Conservation (phyloP, 2,797 vertebrate genomes). For the Zalophus californianus region DNA sequence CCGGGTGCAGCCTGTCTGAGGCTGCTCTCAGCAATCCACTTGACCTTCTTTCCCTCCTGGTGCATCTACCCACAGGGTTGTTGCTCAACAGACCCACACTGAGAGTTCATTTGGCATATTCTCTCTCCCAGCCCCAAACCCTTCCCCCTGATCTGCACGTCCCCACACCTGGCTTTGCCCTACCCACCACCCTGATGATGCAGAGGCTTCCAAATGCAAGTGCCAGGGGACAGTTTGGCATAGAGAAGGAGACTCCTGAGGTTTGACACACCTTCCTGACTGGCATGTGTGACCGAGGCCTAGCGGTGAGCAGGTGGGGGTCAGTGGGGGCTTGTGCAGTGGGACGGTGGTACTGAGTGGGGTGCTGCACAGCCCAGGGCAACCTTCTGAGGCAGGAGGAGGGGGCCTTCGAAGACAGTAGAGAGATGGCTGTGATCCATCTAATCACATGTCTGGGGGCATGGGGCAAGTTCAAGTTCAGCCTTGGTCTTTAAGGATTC, state of each 20-base stretch:
- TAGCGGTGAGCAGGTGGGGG: not conserved
- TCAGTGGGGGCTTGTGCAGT: not conserved
- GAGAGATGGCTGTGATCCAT: not conserved
- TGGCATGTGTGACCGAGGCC: not conserved
- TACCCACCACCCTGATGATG: not conserved
- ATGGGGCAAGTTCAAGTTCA: not conserved
- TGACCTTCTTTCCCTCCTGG: not conserved
- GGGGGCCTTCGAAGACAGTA: not conserved
- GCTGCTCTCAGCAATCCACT: not conserved
- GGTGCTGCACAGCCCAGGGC: not conserved
- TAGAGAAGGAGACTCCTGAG: not conserved
- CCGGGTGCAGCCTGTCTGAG: fast-evolving
- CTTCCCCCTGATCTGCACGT: not conserved
- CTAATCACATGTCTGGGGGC: not conserved
- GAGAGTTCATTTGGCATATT: not conserved
- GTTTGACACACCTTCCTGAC: not conserved
- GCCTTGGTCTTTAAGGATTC: not conserved
- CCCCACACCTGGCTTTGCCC: not conserved
- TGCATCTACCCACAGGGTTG: not conserved
- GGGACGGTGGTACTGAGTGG: not conserved
- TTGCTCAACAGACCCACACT: not conserved
- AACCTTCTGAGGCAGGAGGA: not conserved
- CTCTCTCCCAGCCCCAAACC: not conserved
- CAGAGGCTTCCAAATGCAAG: not conserved
- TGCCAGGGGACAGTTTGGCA: not conserved